Conservation (phyloP, 2,113 vertebrate genomes). For the Trogon melanurus region DNA sequence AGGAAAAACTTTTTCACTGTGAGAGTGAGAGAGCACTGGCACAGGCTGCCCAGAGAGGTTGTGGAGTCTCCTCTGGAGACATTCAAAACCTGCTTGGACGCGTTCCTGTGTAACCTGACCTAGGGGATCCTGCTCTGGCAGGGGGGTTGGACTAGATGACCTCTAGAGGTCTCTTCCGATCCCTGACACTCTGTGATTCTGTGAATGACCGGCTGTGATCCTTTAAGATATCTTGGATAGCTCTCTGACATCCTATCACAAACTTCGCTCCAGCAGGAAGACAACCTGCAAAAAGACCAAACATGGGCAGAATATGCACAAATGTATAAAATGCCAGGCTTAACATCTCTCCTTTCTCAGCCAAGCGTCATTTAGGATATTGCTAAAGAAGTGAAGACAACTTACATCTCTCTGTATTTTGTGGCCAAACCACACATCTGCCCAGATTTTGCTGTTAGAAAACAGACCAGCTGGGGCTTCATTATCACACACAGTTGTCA, state of each 20-base stretch:
- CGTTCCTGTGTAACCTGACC: too few relatives aligned
- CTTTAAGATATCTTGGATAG: neutral
- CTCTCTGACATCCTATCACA: neutral
- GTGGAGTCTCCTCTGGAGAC: too few relatives aligned
- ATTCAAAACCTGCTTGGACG: too few relatives aligned
- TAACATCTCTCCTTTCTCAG: neutral
- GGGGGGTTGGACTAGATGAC: too few relatives aligned
- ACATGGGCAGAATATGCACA: neutral
- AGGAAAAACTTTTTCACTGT: too few relatives aligned
- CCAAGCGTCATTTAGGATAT: neutral
- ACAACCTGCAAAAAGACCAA: neutral
- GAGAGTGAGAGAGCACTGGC: too few relatives aligned
- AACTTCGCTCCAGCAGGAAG: neutral
- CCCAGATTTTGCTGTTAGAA: neutral
- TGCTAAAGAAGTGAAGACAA: neutral
- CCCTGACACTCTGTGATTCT: too few relatives aligned
- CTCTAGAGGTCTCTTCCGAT: too few relatives aligned
- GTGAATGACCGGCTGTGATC: neutral
- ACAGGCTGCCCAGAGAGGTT: too few relatives aligned
- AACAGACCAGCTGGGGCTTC: neutral
- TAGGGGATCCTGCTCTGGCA: too few relatives aligned
- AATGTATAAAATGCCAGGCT: neutral
- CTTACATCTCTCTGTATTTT: neutral
- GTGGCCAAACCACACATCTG: neutral
- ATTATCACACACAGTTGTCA: accelerated